These are phyloP conservation scores for Anthoscopus minutus DNA, from an alignment of 2,113 vertebrate species.

Conservation along the genomic window DNA sequence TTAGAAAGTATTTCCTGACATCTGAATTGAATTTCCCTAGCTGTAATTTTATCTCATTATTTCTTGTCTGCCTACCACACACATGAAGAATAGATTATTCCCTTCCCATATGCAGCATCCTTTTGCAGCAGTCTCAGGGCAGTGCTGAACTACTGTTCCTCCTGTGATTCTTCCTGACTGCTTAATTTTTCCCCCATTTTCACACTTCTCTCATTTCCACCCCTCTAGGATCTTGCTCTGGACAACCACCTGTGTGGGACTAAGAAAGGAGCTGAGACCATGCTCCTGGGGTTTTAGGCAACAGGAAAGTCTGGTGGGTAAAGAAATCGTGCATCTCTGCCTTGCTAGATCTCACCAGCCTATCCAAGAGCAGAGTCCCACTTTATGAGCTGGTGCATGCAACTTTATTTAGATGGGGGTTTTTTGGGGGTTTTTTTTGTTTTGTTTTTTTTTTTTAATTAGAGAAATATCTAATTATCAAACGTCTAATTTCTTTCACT, in stretches of 20 bases:
- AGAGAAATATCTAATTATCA: not conserved
- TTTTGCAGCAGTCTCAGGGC: not conserved
- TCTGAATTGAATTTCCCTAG: slow-evolving; percentile 25
- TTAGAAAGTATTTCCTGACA: slow-evolving; percentile 44
- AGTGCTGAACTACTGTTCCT: not conserved
- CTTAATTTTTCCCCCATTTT: not conserved
- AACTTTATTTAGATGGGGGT: not conserved
- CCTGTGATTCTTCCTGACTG: not conserved
- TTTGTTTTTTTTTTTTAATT: not conserved
- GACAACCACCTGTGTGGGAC: not conserved
- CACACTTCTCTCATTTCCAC: not conserved
- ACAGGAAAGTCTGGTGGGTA: not conserved
- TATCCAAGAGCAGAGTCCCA: no score
- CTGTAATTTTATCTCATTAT: slow-evolving; percentile 20
- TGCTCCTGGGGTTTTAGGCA: not conserved
- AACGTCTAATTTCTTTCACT: not conserved
- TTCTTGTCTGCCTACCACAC: not conserved
- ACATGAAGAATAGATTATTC: not conserved
- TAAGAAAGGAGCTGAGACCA: not conserved
- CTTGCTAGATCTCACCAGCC: not conserved
- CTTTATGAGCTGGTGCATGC: rapidly evolving
- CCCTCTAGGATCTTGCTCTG: not conserved
- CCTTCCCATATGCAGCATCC: slow-evolving; percentile 6
- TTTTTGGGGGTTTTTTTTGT: no score
- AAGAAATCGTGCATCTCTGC: not conserved